These are phyloP conservation scores for Calosoma granatense DNA, from an alignment of 1,140 invertebrate genomes.

Conservation along the genomic window DNA sequence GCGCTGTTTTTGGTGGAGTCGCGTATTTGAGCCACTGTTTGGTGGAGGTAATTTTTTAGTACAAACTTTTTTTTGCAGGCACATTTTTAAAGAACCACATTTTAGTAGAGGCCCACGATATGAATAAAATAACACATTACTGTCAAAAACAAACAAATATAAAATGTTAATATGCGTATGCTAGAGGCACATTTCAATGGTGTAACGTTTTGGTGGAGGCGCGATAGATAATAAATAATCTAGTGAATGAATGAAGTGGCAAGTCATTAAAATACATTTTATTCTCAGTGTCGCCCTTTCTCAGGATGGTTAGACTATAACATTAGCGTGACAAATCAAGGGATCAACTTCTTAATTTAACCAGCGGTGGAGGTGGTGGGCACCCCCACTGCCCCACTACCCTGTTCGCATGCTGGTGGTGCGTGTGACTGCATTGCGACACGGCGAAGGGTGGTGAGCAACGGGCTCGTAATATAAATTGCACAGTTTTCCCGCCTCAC, in stretches of 20 bases:
- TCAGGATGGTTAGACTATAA: not conserved
- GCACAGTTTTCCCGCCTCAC: slow-evolving; percentile 28
- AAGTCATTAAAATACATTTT: not conserved
- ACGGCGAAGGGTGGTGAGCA: not conserved
- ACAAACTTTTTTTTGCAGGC: too few relatives aligned
- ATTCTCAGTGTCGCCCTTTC: not conserved
- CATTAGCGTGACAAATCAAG: slow-evolving; percentile 1
- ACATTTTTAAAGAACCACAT: too few relatives aligned
- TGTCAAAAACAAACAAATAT: not conserved
- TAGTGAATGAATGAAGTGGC: not conserved
- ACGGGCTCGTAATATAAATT: slow-evolving; percentile 15
- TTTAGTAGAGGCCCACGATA: not conserved
- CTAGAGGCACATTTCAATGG: not conserved
- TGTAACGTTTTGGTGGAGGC: not conserved
- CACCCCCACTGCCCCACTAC: not conserved
- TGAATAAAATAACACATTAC: not conserved
- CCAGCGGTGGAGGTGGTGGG: not conserved
- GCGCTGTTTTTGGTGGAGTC: too few relatives aligned
- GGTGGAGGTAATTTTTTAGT: too few relatives aligned
- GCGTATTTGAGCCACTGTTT: too few relatives aligned
- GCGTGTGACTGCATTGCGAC: too few relatives aligned
- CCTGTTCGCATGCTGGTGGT: not conserved
- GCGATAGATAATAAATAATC: not conserved
- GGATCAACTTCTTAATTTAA: not conserved
- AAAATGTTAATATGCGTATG: not conserved